Conservation (phyloP, 1,140 invertebrate genomes). For the Ceratina australensis region DNA sequence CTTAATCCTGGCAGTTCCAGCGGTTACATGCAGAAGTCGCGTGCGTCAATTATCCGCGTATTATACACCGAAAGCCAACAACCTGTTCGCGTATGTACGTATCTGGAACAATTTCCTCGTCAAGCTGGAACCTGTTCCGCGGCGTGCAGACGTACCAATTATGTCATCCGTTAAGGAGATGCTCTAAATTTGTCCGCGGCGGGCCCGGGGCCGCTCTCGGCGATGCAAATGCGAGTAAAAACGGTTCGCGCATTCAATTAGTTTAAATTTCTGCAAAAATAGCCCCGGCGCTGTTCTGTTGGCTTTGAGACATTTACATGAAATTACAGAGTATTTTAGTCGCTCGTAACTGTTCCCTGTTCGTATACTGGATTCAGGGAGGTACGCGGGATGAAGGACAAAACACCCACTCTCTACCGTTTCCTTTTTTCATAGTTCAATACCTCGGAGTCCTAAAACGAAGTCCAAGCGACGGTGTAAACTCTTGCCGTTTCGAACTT, state of each 20-base stretch:
- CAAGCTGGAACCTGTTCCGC: slow-evolving; percentile 24
- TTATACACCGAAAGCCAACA: slow-evolving; percentile 3
- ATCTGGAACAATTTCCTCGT: slow-evolving; percentile 32
- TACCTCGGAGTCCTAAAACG: too few species aligned
- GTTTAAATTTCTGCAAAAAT: not conserved
- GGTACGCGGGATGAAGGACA: not conserved
- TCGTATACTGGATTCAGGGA: not conserved
- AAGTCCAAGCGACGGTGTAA: too few species aligned
- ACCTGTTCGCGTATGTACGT: slow-evolving; percentile 22
- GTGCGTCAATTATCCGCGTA: slow-evolving; percentile 26
- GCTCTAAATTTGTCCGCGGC: not conserved
- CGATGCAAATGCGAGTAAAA: not conserved
- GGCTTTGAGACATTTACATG: not conserved
- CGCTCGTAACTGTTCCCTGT: not conserved
- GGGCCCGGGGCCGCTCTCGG: not conserved
- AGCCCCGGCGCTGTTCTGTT: not conserved
- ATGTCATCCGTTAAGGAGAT: slow-evolving; percentile 10
- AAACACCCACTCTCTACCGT: not conserved
- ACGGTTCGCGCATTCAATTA: not conserved
- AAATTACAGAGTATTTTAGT: not conserved
- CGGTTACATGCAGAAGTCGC: not conserved
- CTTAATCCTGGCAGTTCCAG: not conserved
- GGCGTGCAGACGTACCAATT: slow-evolving; percentile 15
- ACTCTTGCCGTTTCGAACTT: too few species aligned
- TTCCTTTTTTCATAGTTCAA: not conserved